phyloP scores from a whole-genome alignment of 2,888 invertebrate species.

The Oithona nana region DNA sequence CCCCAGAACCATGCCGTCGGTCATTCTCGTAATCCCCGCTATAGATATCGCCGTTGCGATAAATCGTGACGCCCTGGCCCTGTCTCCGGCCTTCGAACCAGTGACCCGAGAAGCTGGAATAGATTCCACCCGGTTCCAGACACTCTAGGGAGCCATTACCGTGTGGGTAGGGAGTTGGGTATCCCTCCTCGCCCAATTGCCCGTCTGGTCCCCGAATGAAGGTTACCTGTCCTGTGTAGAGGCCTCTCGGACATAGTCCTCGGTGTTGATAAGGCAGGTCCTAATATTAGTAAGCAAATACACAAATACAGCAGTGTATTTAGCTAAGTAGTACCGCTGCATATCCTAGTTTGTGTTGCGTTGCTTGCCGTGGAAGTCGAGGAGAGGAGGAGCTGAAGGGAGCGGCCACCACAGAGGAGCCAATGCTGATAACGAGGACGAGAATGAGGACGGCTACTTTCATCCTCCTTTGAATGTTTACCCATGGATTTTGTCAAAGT shows the following conservation, averaged over 20 bases:
- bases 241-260: neutral
- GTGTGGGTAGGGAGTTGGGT: neutral
- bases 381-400: neutral
- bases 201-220: neutral
- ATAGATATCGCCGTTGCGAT: slow-evolving; percentile 6
- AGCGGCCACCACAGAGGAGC: neutral
- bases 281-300: neutral
- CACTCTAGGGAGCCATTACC: slow-evolving; percentile 10
- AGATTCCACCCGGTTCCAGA: neutral
- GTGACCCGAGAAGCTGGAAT: neutral
- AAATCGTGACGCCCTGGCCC: slow-evolving; percentile 10
- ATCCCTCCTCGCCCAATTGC: neutral
- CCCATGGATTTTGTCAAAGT: too few relatives aligned
- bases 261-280: neutral
- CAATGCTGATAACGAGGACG: neutral
- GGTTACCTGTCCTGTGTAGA: neutral
- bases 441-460: too few relatives aligned
- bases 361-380: neutral
- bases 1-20: slow-evolving; percentile 3
- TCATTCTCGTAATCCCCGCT: slow-evolving; percentile 9
- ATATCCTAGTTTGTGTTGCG: neutral
- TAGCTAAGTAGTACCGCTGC: neutral
- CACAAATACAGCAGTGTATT: neutral
- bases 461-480: too few relatives aligned
- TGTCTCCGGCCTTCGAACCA: slow-evolving; percentile 7